Evolutionary conservation across 2,888 invertebrate species (phyloP), one percentile per base, ranked within the genome.

Genomic region (Hartigia nigra): DNA sequence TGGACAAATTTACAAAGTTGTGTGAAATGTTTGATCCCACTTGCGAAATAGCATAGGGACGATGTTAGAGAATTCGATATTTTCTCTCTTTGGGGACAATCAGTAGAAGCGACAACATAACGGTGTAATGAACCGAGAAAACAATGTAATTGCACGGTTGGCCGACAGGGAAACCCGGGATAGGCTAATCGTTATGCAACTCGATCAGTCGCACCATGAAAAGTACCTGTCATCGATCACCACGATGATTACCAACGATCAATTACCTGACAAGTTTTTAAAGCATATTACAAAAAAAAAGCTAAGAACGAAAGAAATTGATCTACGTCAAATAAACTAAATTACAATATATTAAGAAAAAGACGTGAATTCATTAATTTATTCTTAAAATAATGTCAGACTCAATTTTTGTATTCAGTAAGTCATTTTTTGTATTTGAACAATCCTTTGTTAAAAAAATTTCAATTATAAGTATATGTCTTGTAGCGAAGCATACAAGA

Each of bases 111-210:
- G 39, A 55, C 39, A 55, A 14, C 39, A 55, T 55, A 23, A 55
- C 39, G 72, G 72, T 32, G 32, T 72, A 72, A 72, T 34, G 72
- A 34, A 72, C 72, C 72, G 72, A 12, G 31, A 34, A 32, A 72
- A 72, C 72, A 34, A 72, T 72, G 32, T 72, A 72, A 32, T 72
- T 31, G 31, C 72, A 72, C 32, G 72, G 72, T 72, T 72, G 72
- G 32, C 31, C 12, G 32, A 23, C 72, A 12, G 32, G 72, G 32
- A 72, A 72, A 72, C 72, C 72, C 32, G 31, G 72, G 32, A 72
- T 12, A 72, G 72, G 72, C 72, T 55, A 9, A 55, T 55, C 5
- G 39, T 55, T 55, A 55, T 23, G 39, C 39, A 55, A 55, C 39
- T 23, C 39, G 39, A 55, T 55, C 39, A 23, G 39, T 23, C 39